These are phyloP conservation scores for Spodoptera frugiperda DNA, from an alignment of 1,140 invertebrate genomes.

Conservation along the genomic window DNA sequence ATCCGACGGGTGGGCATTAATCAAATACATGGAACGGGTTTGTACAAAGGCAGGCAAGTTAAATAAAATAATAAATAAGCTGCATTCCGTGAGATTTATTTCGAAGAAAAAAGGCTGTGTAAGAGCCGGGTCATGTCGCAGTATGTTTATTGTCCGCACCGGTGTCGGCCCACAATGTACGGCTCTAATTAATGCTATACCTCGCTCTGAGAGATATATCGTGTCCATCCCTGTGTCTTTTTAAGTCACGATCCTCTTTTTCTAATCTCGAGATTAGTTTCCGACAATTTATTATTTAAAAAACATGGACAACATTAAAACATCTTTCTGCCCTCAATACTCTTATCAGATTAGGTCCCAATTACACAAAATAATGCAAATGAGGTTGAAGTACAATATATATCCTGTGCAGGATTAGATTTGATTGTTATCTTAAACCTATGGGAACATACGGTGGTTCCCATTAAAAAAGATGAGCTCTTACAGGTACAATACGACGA, in stretches of 20 bases:
- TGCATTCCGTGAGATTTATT: constrained; percentile 84
- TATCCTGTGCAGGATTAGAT: constrained; percentile 55
- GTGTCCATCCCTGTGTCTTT: constrained; percentile 41
- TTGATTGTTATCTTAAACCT: constrained; percentile 59
- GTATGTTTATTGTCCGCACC: constrained; percentile 75
- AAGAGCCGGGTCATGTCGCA: constrained; percentile 78
- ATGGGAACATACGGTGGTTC: constrained; percentile 57
- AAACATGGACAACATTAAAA: constrained; percentile 34
- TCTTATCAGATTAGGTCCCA: constrained; percentile 47
- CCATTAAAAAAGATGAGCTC: constrained; percentile 59
- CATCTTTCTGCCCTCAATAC: constrained; percentile 9
- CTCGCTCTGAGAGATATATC: constrained; percentile 73
- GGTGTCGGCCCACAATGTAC: constrained; percentile 75
- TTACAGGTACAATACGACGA: constrained; percentile 64
- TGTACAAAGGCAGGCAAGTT: constrained; percentile 76
- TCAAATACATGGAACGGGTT: constrained; percentile 81
- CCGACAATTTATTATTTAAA: constrained; percentile 24
- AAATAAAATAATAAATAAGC: constrained; percentile 86
- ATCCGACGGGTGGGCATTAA: constrained; percentile 75
- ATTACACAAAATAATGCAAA: constrained; percentile 58
- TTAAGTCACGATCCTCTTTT: constrained; percentile 50
- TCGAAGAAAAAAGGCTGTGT: constrained; percentile 79
- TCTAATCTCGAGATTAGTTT: constrained; percentile 52
- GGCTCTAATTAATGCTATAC: constrained; percentile 78
- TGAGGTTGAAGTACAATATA: constrained; percentile 49